Conservation (phyloP, 1,140 invertebrate species). For the Cotesia glomerata region DNA sequence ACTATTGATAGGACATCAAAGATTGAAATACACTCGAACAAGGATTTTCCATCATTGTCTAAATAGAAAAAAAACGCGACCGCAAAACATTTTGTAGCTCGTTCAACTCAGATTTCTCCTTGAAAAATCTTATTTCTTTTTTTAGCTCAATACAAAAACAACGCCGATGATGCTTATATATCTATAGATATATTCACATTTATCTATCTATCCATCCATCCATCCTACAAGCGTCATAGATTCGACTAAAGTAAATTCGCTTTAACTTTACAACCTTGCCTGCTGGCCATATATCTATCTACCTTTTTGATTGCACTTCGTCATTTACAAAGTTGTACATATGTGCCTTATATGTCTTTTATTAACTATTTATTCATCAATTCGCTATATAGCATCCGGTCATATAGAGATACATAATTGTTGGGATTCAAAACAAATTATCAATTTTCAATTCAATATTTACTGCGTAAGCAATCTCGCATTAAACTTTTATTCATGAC, state of each 20-base stretch:
- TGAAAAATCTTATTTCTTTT: constrained; percentile 5
- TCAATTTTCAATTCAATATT: constrained; percentile 1
- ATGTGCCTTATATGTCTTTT: neutral
- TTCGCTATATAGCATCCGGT: constrained; percentile 7
- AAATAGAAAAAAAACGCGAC: constrained; percentile 8
- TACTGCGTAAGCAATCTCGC: neutral
- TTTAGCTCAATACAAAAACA: neutral
- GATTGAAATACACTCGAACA: neutral
- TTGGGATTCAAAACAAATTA: constrained; percentile 13
- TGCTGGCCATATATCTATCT: neutral
- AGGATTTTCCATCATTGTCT: neutral
- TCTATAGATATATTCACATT: neutral
- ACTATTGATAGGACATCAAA: constrained; percentile 1
- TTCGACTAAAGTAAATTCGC: neutral
- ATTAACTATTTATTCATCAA: neutral
- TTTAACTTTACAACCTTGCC: neutral
- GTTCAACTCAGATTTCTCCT: constrained; percentile 5
- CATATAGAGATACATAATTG: neutral
- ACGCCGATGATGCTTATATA: neutral
- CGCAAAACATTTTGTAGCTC: neutral
- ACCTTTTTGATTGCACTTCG: neutral
- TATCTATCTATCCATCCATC: neutral
- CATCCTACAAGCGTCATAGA: constrained; percentile 1
- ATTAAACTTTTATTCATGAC: neutral
- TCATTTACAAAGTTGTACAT: neutral